Evolutionary conservation across 2,797 vertebrate species (phyloP), one percentile per base, ranked within the genome.

Genomic region (Mus caroli): DNA sequence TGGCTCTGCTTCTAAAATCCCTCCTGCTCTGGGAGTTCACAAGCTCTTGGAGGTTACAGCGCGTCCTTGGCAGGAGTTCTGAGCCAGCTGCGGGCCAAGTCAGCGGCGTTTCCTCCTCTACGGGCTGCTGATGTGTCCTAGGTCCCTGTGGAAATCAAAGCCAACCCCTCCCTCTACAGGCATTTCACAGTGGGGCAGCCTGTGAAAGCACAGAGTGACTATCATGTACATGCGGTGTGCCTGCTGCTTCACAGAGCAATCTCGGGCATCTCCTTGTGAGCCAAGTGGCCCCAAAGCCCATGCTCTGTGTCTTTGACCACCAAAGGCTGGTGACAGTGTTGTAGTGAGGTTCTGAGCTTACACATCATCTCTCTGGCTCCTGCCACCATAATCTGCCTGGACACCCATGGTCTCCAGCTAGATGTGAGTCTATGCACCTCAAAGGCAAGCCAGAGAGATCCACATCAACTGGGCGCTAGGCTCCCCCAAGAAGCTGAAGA

Each of bases 391-490:
- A 26, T 50, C 31, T 0, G 12, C 10, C 64, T 10, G 73, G 52
- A 56, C 37, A 78, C 20, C 46, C 6, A 11, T 1, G 3, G 13
- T 34, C 43, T n/a, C 19, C 6, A 19, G 1, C 19, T 46, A 60
- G 28, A 52, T 3, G 22, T 0, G 19, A 37, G 28, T 5, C 73
- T 77, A 22, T 52, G 82, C 52, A n/a, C 15, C 20, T 14, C 31
- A 14, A 34, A 80, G 56, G 43, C 4, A 37, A 92, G 10, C 24
- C 86, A 43, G 80, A 67, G 71, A 22, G 26, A 14, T 1, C 0
- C 0, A 0, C 0, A 0, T 4, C 46, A 2, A 22, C 58, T 28
- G 2, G 34, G 52, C 2, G 1, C 19, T 20, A 3, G 34, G 31
- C 9, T 19, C 31, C 15, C 13, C 34, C 26, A 24, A 64, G 79